Evolutionary conservation across 2,113 vertebrate species (phyloP).

Genomic region (Calyptomena viridis): DNA sequence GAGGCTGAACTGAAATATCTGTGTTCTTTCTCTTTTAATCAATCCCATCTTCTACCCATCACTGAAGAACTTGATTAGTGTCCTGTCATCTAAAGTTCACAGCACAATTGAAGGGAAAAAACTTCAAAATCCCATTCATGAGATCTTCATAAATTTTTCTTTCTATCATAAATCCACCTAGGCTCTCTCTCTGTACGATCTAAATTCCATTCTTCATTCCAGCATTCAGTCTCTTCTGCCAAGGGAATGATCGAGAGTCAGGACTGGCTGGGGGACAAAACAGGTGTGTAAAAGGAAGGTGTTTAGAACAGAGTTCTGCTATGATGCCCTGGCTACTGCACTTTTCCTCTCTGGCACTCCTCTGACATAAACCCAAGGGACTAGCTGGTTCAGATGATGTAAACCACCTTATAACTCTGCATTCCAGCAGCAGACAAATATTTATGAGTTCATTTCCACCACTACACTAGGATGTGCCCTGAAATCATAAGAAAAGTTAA

Average conservation of each 20-base stretch:
- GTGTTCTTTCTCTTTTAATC: background rate
- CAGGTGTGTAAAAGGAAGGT: background rate
- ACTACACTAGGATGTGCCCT: background rate
- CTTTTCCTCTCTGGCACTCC: background rate
- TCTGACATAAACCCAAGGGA: background rate
- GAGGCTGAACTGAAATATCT: background rate
- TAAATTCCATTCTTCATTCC: background rate
- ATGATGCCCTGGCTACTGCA: background rate
- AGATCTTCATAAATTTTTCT: background rate
- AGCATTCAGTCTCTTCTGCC: background rate
- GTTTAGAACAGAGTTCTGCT: background rate
- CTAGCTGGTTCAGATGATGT: background rate
- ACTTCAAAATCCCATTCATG: background rate
- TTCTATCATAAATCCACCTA: background rate
- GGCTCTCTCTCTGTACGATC: background rate
- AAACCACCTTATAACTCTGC: background rate
- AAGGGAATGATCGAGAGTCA: background rate
- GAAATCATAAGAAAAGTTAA: background rate
- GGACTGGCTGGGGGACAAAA: background rate
- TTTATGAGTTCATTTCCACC: background rate
- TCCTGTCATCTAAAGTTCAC: background rate
- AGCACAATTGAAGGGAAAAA: background rate
- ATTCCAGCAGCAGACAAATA: background rate
- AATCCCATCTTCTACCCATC: background rate
- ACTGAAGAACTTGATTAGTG: background rate